Evolutionary conservation across 2,113 vertebrate species (phyloP), one percentile per base, ranked within the genome.

Genomic region (Macaca nemestrina): DNA sequence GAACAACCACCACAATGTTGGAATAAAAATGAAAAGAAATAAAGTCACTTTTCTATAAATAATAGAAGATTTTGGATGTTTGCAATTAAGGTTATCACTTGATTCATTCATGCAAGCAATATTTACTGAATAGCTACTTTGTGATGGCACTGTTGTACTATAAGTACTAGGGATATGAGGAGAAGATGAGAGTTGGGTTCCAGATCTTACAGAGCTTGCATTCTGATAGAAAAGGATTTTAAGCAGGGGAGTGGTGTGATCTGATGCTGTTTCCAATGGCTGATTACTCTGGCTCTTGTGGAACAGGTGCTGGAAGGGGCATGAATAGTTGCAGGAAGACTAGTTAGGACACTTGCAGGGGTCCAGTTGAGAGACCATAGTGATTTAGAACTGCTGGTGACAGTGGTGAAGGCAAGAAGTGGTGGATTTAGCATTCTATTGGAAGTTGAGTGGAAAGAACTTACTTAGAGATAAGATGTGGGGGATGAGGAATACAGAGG

Each of bases 31-130:
- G 27, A 73, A 78, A 79, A 55, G 61, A 94, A 38, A 45, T 32
- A 27, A 5, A 55, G 78, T 8, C 45, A 76, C 50, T 92, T 90
- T 75, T 87, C 48, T 40, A 55, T n/a, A 86, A 86, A 86, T 82
- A 92, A 67, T 40, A 81, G 45, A 95, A 82, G 52, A 86, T 92
- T 76, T 5, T 59, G 76, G 48, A 82, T 76, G 68, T 86, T 90
- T 96, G 59, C 40, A 85, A 20, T 85, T 94, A 78, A 92, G 8
- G 11, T 73, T 78, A 50, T 96, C 89, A 43, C 16, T 86, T 76
- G 35, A 79, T 86, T 94, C 27, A 40, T 50, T 92, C 30, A 11
- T 10, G 27, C 55, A 38, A 57, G 20, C 38, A 23, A 0, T 88
- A 30, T 18, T 72, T 88, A 17, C 75, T 86, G 78, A 78, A 64